Conservation (phyloP, 2,888 invertebrate genomes). For the Gandaritis pyraliata region DNA sequence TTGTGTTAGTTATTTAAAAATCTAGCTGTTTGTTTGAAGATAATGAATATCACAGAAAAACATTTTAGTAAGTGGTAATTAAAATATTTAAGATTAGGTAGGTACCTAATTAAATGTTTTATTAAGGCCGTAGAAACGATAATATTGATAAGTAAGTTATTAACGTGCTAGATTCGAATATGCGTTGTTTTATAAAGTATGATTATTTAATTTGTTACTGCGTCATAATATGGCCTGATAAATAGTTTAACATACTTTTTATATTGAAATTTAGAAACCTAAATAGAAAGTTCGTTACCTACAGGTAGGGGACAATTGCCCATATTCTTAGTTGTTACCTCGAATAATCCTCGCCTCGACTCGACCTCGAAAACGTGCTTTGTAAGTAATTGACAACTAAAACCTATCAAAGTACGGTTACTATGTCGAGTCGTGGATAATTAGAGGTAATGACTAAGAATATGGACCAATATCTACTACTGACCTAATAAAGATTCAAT, state of each 20-base stretch:
- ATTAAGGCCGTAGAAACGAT: constrained; percentile 8
- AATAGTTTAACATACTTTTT: not conserved
- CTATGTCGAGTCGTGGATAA: too few species aligned
- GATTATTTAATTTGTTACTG: not conserved
- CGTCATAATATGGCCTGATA: not conserved
- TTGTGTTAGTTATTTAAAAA: not conserved
- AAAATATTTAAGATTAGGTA: not conserved
- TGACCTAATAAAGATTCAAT: too few species aligned
- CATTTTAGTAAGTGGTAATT: not conserved
- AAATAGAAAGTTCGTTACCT: too few species aligned
- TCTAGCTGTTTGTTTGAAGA: not conserved
- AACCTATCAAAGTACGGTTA: too few species aligned
- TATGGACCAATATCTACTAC: too few species aligned
- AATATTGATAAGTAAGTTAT: not conserved
- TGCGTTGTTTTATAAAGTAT: not conserved
- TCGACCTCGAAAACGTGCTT: too few species aligned
- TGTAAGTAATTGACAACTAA: too few species aligned
- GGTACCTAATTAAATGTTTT: constrained; percentile 1
- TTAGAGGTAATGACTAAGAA: too few species aligned
- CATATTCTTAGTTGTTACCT: too few species aligned
- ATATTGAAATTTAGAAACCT: too few species aligned
- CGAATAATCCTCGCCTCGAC: too few species aligned
- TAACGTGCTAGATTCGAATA: not conserved
- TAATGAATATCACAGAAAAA: not conserved
- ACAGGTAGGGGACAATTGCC: too few species aligned